These are phyloP conservation scores for Leptopilina clavipes DNA, from an alignment of 1,140 invertebrate genomes.

Conservation along the genomic window DNA sequence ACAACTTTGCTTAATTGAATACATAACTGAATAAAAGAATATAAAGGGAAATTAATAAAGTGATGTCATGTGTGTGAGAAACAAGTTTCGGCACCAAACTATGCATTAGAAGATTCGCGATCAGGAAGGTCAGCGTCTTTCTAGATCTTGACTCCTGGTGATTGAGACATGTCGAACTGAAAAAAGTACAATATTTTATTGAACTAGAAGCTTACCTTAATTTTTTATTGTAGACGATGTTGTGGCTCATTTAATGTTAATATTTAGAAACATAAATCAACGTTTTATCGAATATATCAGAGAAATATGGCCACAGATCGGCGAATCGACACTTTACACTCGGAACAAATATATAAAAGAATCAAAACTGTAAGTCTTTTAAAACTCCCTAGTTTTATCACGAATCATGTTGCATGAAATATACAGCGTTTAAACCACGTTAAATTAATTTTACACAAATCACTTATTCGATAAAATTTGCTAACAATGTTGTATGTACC, in stretches of 20 bases:
- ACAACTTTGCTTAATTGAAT: neutral
- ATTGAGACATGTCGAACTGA: slow-evolving; percentile 1
- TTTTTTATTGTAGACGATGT: neutral
- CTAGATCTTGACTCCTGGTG: neutral
- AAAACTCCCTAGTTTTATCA: slow-evolving; percentile 18
- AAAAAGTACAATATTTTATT: neutral
- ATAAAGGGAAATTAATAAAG: neutral
- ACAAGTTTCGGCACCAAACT: slow-evolving; percentile 3
- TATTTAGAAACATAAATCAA: slow-evolving; percentile 35
- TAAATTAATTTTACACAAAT: slow-evolving; percentile 44
- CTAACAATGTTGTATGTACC: slow-evolving; percentile 53
- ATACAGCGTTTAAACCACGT: slow-evolving; percentile 22
- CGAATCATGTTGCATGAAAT: slow-evolving; percentile 17
- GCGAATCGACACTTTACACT: slow-evolving; percentile 50
- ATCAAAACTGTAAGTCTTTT: slow-evolving; percentile 49
- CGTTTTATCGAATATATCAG: slow-evolving; percentile 58
- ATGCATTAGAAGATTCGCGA: slow-evolving; percentile 12
- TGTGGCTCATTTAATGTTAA: neutral
- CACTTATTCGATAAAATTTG: slow-evolving; percentile 50
- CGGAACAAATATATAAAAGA: slow-evolving; percentile 42
- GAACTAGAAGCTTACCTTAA: neutral
- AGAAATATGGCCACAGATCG: slow-evolving; percentile 66
- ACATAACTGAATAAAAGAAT: neutral
- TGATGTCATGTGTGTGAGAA: neutral
- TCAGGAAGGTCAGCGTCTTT: slow-evolving; percentile 28